These are phyloP conservation scores for Rafetus swinhoei DNA, from an alignment of 2,113 vertebrate genomes.

Conservation along the genomic window DNA sequence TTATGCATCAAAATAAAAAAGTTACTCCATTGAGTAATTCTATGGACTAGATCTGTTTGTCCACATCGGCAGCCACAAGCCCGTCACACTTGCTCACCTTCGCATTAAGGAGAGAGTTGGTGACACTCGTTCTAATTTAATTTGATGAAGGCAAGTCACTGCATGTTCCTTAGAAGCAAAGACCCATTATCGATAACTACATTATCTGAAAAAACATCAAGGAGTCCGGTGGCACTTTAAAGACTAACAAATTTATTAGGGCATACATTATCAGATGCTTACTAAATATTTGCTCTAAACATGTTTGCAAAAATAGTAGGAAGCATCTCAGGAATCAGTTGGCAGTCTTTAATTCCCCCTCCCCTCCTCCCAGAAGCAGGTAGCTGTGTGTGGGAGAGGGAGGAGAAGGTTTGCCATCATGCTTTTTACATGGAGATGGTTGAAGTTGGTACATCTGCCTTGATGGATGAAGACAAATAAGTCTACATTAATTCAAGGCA, in stretches of 20 bases:
- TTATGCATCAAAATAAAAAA: constrained; percentile 39
- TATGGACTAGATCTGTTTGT: constrained; percentile 40
- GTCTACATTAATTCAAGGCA: neutral
- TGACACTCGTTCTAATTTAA: constrained; percentile 69
- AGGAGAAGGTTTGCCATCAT: constrained; percentile 24
- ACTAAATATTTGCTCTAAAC: constrained; percentile 61
- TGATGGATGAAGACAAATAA: neutral
- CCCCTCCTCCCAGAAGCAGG: neutral
- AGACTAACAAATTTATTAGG: too few relatives aligned
- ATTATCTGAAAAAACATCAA: constrained; percentile 24
- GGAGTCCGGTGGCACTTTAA: too few relatives aligned
- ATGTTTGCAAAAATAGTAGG: constrained; percentile 54
- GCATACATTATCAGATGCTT: too few relatives aligned
- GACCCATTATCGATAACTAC: constrained; percentile 47
- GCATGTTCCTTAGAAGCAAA: constrained; percentile 37
- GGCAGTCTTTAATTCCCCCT: constrained; percentile 19
- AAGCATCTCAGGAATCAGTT: constrained; percentile 41
- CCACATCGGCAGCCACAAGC: constrained; percentile 48
- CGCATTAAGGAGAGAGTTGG: constrained; percentile 37
- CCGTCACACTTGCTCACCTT: constrained; percentile 63
- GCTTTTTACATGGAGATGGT: constrained; percentile 1
- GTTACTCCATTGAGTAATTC: constrained; percentile 14
- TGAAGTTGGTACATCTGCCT: neutral
- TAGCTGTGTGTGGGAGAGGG: neutral
- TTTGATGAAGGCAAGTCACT: constrained; percentile 58